Conservation (phyloP, 2,888 invertebrate species). For the Sisyra terminalis region DNA sequence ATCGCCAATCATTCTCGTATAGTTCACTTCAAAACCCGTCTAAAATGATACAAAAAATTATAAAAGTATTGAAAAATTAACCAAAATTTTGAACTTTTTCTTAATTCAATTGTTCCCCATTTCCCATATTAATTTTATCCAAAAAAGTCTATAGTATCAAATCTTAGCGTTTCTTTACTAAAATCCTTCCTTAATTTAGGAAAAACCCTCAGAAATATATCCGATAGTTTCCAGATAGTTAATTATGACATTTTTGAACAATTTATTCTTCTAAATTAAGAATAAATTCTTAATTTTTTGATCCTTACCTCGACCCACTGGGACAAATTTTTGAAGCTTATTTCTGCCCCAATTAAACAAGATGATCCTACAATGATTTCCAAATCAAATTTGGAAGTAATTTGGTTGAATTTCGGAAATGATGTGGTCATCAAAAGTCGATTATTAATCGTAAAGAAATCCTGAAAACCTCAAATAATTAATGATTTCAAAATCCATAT, state of each 20-base stretch:
- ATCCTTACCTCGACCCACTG: constrained; percentile 29
- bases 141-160: too few species aligned
- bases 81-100: neutral
- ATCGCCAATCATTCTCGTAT: constrained; percentile 27
- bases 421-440: constrained; percentile 37
- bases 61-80: neutral
- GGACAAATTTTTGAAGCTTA: constrained; percentile 27
- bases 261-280: constrained; percentile 1
- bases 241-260: too few species aligned
- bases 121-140: too few species aligned
- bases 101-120: too few species aligned
- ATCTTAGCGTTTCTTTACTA: too few species aligned
- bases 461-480: constrained; percentile 17
- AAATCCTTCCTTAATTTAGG: too few species aligned
- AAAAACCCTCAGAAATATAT: too few species aligned
- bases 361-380: constrained; percentile 26
- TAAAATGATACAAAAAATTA: constrained; percentile 16
- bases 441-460: constrained; percentile 34
- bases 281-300: neutral
- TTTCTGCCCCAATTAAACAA: constrained; percentile 30
- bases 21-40: constrained; percentile 32
- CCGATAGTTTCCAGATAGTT: too few species aligned
- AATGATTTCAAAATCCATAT: too few species aligned
- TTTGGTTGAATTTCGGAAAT: constrained; percentile 28
- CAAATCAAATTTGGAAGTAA: constrained; percentile 33